Percentiles rank a stretch among this genome's conserved stretches.
phyloP scores from a whole-genome alignment of 2,113 vertebrate genomes.

The Amblyopsis rosae region DNA sequence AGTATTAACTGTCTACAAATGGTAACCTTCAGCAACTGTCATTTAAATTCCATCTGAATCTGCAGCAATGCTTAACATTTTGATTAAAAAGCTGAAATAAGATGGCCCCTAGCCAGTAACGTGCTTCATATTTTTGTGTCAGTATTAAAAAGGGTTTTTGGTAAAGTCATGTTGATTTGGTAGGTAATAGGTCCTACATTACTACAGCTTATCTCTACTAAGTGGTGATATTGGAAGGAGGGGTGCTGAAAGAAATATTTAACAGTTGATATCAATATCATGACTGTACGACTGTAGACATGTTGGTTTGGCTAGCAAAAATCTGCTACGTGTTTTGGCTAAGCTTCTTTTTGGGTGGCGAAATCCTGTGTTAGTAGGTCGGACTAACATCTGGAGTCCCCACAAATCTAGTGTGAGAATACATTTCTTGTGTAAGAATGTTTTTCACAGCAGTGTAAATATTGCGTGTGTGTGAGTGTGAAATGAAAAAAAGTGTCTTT shows the following conservation, averaged over 20 bases:
- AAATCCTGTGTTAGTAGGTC: neutral
- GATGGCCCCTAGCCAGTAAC: constrained; percentile 58
- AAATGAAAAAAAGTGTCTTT: neutral
- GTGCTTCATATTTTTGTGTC: no score
- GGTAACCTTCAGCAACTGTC: neutral
- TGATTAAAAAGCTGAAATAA: constrained; percentile 51
- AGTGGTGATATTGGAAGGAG: no score
- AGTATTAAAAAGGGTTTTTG: neutral
- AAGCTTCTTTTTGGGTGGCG: constrained; percentile 27
- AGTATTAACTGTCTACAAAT: constrained; percentile 27
- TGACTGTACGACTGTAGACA: constrained; percentile 20
- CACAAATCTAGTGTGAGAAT: constrained; percentile 1
- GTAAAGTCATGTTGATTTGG: constrained; percentile 24
- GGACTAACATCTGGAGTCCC: constrained; percentile 5
- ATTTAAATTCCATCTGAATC: constrained; percentile 30
- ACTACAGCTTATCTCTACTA: constrained; percentile 13
- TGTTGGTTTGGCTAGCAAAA: constrained; percentile 31
- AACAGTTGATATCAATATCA: neutral
- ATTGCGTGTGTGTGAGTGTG: neutral
- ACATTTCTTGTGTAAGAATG: neutral
- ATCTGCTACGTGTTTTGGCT: constrained; percentile 23
- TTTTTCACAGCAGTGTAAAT: neutral
- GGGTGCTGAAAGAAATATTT: neutral
- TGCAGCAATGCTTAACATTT: constrained; percentile 33
- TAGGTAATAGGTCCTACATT: neutral